Percentiles rank a stretch among this genome's conserved stretches.
Conservation (phyloP, 2,113 vertebrate species). For the Panthera tigris region DNA sequence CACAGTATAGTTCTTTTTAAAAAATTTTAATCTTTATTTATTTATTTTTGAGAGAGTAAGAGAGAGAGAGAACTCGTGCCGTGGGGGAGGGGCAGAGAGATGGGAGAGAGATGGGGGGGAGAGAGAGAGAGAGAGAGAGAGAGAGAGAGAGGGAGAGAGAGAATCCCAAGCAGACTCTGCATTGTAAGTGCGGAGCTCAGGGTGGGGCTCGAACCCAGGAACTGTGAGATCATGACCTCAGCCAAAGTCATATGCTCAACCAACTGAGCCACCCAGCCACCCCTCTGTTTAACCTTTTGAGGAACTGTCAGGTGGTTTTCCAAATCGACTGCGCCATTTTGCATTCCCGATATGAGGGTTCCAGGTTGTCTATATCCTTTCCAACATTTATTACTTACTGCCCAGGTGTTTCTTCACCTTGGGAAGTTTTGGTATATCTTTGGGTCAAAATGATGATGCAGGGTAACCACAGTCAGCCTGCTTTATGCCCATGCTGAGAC, state of each 20-base stretch:
- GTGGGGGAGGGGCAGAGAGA: no score
- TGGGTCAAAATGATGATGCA: slow-evolving; percentile 15
- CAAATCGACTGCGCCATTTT: neutral
- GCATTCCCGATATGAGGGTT: neutral
- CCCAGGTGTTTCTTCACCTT: neutral
- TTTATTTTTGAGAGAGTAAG: neutral
- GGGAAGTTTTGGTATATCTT: neutral
- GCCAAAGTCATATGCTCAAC: neutral
- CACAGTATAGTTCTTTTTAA: neutral
- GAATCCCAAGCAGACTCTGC: no score
- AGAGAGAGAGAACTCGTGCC: neutral
- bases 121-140: no score
- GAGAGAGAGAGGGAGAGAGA: neutral
- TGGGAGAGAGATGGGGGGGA: no score
- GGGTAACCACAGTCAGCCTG: neutral
- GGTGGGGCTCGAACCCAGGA: neutral
- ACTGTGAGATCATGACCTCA: neutral
- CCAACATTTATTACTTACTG: neutral
- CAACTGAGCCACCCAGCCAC: neutral
- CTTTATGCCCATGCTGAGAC: neutral
- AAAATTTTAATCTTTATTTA: neutral
- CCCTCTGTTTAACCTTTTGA: neutral
- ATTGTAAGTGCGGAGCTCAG: neutral
- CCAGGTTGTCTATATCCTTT: neutral
- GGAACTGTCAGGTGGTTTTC: neutral